A percentile compares a stretch with the other conserved stretches of the same genome.
These are phyloP conservation scores for Scaptomyza caliginosa DNA, from an alignment of 2,888 invertebrate species.

Conservation along the genomic window DNA sequence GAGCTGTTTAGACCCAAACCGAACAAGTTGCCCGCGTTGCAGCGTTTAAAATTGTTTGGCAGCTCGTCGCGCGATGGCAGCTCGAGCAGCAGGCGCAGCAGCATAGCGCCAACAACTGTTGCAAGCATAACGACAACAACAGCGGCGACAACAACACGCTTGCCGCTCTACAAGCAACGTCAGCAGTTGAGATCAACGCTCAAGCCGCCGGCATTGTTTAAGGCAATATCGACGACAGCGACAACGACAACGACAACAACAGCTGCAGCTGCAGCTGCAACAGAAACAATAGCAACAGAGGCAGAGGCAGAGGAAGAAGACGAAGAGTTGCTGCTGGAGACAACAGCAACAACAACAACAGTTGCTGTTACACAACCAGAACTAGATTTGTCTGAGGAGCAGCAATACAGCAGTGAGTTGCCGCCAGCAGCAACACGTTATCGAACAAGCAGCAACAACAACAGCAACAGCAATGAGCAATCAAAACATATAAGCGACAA, in stretches of 20 bases:
- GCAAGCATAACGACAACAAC: slow-evolving; percentile 50
- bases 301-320: slow-evolving; percentile 1
- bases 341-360: slow-evolving; percentile 24
- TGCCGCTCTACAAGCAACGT: slow-evolving; percentile 81
- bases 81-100: slow-evolving; percentile 44
- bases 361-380: background rate
- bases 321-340: slow-evolving; percentile 15
- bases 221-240: slow-evolving; percentile 37
- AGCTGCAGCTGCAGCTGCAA: slow-evolving; percentile 5
- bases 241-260: slow-evolving; percentile 12
- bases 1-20: slow-evolving; percentile 27
- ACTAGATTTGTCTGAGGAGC: slow-evolving; percentile 8
- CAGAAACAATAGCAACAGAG: slow-evolving; percentile 8
- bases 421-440: slow-evolving; percentile 29
- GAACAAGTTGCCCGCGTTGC: slow-evolving; percentile 71
- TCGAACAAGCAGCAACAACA: slow-evolving; percentile 35
- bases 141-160: slow-evolving; percentile 72
- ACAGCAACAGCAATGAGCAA: slow-evolving; percentile 27
- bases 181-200: slow-evolving; percentile 76
- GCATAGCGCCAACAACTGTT: slow-evolving; percentile 21
- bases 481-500: slow-evolving; percentile 48
- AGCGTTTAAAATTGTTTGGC: slow-evolving; percentile 78
- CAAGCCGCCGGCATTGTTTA: slow-evolving; percentile 67
- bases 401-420: slow-evolving; percentile 23
- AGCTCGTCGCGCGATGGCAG: slow-evolving; percentile 68